Percentiles rank a stretch among this genome's conserved stretches.
These are phyloP conservation scores for Spheniscus mendiculus DNA, from an alignment of 2,113 vertebrate species.

Conservation along the genomic window DNA sequence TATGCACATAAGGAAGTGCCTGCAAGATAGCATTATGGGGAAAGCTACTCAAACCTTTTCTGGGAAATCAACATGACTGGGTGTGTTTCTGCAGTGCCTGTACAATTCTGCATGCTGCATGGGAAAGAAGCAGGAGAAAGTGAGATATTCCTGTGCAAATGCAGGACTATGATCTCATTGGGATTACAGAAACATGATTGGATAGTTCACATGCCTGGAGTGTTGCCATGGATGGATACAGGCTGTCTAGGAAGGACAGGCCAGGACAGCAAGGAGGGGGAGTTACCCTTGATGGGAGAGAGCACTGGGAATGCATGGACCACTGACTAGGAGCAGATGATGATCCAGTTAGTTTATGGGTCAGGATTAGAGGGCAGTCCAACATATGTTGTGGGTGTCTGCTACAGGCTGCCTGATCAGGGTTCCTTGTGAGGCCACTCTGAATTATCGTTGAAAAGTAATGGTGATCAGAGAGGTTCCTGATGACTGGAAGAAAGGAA, in stretches of 20 bases:
- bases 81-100: background rate
- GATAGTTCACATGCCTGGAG: background rate
- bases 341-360: background rate
- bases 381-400: background rate
- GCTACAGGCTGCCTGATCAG: background rate
- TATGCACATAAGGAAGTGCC: background rate
- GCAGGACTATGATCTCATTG: background rate
- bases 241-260: background rate
- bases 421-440: background rate
- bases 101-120: rapidly evolving
- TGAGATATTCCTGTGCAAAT: background rate
- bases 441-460: background rate
- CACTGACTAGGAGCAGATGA: background rate
- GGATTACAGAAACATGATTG: background rate
- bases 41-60: background rate
- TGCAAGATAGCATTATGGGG: background rate
- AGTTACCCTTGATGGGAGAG: background rate
- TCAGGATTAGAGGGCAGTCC: background rate
- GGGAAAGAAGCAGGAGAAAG: background rate
- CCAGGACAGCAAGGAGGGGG: background rate
- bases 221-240: background rate
- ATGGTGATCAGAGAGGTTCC: background rate
- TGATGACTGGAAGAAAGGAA: background rate
- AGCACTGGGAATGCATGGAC: background rate
- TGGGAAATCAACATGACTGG: background rate